phyloP scores from a whole-genome alignment of 1,140 invertebrate species.

The Radopholus similis region DNA sequence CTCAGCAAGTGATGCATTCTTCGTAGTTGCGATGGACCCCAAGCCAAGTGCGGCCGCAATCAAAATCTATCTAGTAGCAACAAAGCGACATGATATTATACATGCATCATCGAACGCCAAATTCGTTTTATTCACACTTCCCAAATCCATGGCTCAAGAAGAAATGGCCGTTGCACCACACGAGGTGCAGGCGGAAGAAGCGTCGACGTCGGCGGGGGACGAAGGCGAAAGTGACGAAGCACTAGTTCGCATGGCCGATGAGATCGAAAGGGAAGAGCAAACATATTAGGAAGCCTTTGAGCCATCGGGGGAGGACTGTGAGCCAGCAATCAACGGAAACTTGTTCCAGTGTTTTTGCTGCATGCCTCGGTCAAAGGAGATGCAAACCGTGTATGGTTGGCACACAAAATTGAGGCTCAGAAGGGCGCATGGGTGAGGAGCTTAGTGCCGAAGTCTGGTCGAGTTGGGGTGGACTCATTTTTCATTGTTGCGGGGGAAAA shows the following conservation, averaged over 20 bases:
- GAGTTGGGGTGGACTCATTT: too few relatives aligned
- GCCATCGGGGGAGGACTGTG: background rate
- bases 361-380: background rate
- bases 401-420: constrained; percentile 28
- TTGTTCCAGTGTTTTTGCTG: constrained; percentile 17
- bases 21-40: constrained; percentile 37
- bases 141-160: background rate
- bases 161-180: background rate
- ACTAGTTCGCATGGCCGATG: background rate
- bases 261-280: background rate
- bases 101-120: background rate
- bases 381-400: background rate
- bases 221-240: background rate
- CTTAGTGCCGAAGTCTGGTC: constrained; percentile 16
- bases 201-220: background rate
- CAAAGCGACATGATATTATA: constrained; percentile 20
- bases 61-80: constrained; percentile 27
- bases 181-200: background rate
- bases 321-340: background rate
- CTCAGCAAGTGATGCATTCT: constrained; percentile 19
- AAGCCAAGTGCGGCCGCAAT: constrained; percentile 7
- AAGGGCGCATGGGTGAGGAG: constrained; percentile 2
- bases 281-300: background rate
- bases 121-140: constrained; percentile 27
- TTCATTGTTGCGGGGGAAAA: too few relatives aligned